Conservation (phyloP, 2,888 invertebrate genomes). For the Drosophila infuscata region DNA sequence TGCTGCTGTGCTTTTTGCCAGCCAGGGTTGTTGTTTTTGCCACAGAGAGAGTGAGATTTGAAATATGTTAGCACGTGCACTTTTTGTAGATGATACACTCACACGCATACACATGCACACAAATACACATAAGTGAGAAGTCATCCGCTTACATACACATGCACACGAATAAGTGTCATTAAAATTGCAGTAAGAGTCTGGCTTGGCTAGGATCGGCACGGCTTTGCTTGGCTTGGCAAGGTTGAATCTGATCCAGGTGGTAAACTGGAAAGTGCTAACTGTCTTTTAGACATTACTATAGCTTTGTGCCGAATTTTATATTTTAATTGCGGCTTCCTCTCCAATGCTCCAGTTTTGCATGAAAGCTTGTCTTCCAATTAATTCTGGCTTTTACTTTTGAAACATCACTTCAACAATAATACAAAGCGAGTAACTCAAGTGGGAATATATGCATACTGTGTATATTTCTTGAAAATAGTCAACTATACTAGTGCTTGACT, state of each 20-base stretch:
- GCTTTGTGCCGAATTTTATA: conserved; percentile 20
- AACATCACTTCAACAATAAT: neutral
- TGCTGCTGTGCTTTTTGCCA: conserved; percentile 37
- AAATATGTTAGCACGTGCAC: conserved; percentile 81
- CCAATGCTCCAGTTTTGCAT: conserved; percentile 5
- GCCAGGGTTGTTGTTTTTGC: conserved; percentile 74
- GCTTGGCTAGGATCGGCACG: conserved; percentile 58
- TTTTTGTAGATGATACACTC: conserved; percentile 65
- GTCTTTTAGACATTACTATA: conserved; percentile 29
- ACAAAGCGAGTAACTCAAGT: neutral
- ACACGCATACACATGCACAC: conserved; percentile 10
- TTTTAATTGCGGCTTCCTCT: conserved; percentile 12
- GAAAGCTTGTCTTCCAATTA: conserved; percentile 10
- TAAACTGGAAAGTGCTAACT: conserved; percentile 36
- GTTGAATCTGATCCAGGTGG: conserved; percentile 50
- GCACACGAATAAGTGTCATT: conserved; percentile 68
- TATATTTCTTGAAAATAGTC: neutral
- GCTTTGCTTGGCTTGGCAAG: conserved; percentile 50
- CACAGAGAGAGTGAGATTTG: conserved; percentile 57
- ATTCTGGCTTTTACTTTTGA: neutral
- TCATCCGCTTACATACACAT: neutral
- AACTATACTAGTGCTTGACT: neutral
- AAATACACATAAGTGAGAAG: conserved; percentile 7
- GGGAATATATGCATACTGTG: neutral
- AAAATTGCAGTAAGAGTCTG: conserved; percentile 79